These are phyloP conservation scores for Eupeodes luniger DNA, from an alignment of 2,888 invertebrate species.

Conservation along the genomic window DNA sequence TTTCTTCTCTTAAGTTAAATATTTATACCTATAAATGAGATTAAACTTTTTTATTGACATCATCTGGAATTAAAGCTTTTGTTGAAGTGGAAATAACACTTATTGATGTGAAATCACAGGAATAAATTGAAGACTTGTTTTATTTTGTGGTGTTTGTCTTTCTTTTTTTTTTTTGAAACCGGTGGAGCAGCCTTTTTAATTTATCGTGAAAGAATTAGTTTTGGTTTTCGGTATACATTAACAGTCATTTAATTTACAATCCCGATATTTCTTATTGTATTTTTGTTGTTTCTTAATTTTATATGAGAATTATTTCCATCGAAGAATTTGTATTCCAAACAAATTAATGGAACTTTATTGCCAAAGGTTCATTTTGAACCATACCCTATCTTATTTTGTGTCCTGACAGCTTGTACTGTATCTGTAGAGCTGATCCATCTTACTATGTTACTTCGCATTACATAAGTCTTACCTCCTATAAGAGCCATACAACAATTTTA, in stretches of 20 bases:
- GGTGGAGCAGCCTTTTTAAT: conserved; percentile 37
- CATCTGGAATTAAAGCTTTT: conserved; percentile 8
- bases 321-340: neutral
- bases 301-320: neutral
- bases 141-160: neutral
- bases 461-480: neutral
- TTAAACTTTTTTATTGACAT: conserved; percentile 11
- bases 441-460: neutral
- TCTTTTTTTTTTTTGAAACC: conserved; percentile 27
- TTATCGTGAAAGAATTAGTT: conserved; percentile 30
- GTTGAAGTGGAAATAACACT: conserved; percentile 22
- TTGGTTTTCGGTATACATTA: conserved; percentile 22
- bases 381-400: neutral
- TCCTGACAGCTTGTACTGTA: no score
- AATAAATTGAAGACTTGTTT: conserved; percentile 35
- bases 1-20: neutral
- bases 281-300: neutral
- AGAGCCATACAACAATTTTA: neutral
- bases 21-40: neutral
- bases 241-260: neutral
- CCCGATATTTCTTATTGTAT: neutral
- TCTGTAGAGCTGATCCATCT: no score
- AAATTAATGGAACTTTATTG: neutral
- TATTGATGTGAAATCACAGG: conserved; percentile 47
- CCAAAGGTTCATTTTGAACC: neutral